Conservation (phyloP, 2,113 vertebrate species). For the Trachemys scripta region DNA sequence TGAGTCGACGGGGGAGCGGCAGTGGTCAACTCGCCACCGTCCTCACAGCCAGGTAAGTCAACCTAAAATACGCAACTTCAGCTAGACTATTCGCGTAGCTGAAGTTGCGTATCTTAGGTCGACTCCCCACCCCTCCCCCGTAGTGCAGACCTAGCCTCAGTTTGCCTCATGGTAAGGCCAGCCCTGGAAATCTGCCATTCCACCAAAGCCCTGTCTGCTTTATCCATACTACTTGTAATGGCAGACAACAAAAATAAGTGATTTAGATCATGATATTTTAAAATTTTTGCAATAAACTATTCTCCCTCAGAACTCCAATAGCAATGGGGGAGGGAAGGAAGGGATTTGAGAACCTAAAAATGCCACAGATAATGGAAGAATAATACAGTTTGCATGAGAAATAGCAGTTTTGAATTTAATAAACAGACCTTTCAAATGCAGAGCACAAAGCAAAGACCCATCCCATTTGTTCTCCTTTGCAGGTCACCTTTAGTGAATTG, state of each 20-base stretch:
- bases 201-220: neutral
- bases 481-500: neutral
- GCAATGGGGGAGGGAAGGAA: neutral
- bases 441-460: neutral
- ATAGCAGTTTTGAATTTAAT: neutral
- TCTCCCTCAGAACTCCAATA: neutral
- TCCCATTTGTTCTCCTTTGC: neutral
- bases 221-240: neutral
- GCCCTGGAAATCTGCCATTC: conserved; percentile 7
- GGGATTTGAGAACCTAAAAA: neutral
- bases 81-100: too few species aligned
- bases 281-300: neutral
- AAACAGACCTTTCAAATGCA: neutral
- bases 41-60: too few species aligned
- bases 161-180: too few species aligned
- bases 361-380: neutral
- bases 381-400: neutral
- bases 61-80: too few species aligned
- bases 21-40: too few species aligned
- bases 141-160: too few species aligned
- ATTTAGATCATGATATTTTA: neutral
- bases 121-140: too few species aligned
- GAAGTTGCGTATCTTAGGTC: too few species aligned
- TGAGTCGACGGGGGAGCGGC: too few species aligned
- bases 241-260: neutral